Conservation (phyloP, 2,113 vertebrate genomes). For the Strigops habroptila region DNA sequence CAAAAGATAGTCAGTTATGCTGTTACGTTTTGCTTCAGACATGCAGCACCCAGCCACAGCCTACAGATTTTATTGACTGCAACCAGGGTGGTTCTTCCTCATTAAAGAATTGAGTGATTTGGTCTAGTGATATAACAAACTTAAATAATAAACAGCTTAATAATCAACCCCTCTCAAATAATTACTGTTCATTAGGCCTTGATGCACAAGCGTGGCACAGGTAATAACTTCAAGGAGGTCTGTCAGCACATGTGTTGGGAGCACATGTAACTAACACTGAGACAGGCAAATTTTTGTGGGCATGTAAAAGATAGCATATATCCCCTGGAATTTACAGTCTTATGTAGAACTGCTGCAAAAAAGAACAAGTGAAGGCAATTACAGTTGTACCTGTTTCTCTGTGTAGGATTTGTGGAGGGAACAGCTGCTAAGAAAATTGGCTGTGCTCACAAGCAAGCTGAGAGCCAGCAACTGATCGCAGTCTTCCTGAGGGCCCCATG, state of each 20-base stretch:
- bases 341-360: background rate
- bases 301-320: background rate
- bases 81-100: background rate
- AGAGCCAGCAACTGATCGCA: background rate
- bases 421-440: background rate
- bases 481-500: background rate
- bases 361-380: background rate
- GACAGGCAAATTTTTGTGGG: background rate
- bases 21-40: background rate
- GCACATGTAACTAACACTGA: background rate
- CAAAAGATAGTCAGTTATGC: background rate
- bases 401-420: background rate
- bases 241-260: background rate
- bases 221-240: background rate
- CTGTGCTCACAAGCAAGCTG: background rate
- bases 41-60: background rate
- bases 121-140: background rate
- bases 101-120: background rate
- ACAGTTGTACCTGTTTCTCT: rapidly evolving
- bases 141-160: background rate
- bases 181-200: background rate
- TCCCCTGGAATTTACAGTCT: background rate
- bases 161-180: background rate
- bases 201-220: background rate
- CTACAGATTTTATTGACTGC: background rate